Percentiles rank a stretch among this genome's conserved stretches.
Evolutionary conservation across 2,888 invertebrate species (phyloP).

Genomic region (Emmelina monodactyla): DNA sequence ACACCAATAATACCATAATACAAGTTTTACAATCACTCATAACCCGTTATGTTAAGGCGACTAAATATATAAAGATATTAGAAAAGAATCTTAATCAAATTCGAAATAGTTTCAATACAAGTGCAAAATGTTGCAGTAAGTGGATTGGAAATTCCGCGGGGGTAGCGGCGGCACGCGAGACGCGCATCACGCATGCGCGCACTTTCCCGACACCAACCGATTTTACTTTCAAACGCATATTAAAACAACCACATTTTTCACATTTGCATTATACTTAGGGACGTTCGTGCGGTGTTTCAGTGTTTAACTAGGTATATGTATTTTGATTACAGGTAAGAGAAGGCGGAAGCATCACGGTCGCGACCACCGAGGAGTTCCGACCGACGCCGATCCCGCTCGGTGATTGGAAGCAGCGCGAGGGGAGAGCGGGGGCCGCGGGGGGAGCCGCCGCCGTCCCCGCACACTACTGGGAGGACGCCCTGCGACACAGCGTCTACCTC

Average conservation of each 20-base stretch:
- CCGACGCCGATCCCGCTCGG: constrained; percentile 51
- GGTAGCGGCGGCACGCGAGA: constrained; percentile 37
- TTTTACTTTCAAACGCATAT: constrained; percentile 64
- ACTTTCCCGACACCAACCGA: constrained; percentile 49
- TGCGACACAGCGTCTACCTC: constrained; percentile 72
- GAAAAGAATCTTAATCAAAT: too few relatives aligned
- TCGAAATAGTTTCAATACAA: too few relatives aligned
- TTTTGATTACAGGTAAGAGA: constrained; percentile 35
- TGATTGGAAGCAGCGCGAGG: constrained; percentile 33
- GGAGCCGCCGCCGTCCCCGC: constrained; percentile 35
- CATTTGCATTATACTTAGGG: constrained; percentile 19
- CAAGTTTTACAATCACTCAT: too few relatives aligned
- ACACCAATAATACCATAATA: too few relatives aligned
- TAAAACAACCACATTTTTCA: constrained; percentile 33
- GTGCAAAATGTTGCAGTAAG: constrained; percentile 34
- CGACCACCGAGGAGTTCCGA: constrained; percentile 36
- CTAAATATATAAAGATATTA: too few relatives aligned
- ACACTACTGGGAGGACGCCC: constrained; percentile 71
- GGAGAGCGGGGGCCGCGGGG: constrained; percentile 25
- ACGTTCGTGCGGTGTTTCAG: constrained; percentile 12
- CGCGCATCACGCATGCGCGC: constrained; percentile 31
- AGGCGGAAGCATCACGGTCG: constrained; percentile 27
- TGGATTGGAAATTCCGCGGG: constrained; percentile 44
- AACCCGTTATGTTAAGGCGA: too few relatives aligned
- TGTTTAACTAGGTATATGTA: constrained; percentile 15